Evolutionary conservation across 53 echinoderm and acorn worm species (phyloP).

Genomic region (Echinarachnius parma): DNA sequence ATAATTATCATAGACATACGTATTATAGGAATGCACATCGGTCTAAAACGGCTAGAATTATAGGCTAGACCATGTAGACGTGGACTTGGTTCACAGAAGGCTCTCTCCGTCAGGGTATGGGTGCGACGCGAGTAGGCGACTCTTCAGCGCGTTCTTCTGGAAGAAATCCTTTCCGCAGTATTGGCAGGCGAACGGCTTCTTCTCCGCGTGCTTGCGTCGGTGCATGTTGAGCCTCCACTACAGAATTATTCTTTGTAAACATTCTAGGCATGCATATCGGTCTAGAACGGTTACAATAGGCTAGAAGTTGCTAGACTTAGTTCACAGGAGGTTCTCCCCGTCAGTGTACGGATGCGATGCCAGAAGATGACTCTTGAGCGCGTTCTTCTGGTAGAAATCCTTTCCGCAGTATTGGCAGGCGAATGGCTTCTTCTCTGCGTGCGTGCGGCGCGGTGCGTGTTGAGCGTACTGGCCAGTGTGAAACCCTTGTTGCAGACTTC

Average conservation of each 20-base stretch:
- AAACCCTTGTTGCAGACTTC: conserved; percentile 94
- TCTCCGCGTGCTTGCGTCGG: conserved; percentile 70
- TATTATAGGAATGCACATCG: too few species aligned
- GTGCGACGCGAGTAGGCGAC: conserved; percentile 72
- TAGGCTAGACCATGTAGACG: too few species aligned
- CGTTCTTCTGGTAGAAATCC: conserved; percentile 85
- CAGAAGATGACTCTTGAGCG: conserved; percentile 70
- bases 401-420: conserved; percentile 73
- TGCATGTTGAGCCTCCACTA: conserved; percentile 84
- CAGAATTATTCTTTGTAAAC: conserved; percentile 75
- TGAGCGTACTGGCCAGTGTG: conserved; percentile 91
- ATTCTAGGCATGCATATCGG: too few species aligned
- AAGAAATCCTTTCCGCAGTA: too few species aligned
- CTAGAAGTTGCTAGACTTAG: too few species aligned
- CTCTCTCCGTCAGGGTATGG: conserved; percentile 57
- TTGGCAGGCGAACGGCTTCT: conserved; percentile 73
- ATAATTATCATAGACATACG: too few species aligned
- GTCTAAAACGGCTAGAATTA: too few species aligned
- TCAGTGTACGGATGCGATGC: conserved; percentile 73
- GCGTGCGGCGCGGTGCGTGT: conserved; percentile 92
- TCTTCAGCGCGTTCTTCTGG: conserved; percentile 71
- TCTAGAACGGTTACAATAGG: too few species aligned
- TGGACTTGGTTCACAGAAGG: too few species aligned
- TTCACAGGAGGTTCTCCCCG: conserved; percentile 52
- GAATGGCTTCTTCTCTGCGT: conserved; percentile 85